Conservation (phyloP, 2,113 vertebrate genomes). For the Hyla sarda region DNA sequence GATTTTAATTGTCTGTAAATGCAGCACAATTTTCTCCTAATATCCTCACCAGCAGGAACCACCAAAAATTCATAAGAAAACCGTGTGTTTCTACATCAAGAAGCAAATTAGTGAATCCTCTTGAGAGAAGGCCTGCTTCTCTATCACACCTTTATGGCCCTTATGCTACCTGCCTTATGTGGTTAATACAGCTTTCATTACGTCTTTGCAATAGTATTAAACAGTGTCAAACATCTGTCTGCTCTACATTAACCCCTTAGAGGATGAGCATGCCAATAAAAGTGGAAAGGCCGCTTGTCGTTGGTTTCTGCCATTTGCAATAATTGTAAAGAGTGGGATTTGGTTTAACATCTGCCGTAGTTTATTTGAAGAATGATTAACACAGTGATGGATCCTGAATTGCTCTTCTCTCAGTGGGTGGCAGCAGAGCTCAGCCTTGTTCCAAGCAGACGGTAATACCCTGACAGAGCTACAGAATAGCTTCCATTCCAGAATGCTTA, state of each 20-base stretch:
- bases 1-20: conserved; percentile 69
- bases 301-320: not conserved
- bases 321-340: conserved; percentile 51
- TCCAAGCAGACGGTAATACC: not conserved
- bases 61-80: conserved; percentile 68
- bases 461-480: conserved; percentile 61
- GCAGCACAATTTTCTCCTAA: conserved; percentile 70
- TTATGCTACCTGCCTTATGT: conserved; percentile 62
- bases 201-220: conserved; percentile 66
- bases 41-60: conserved; percentile 67
- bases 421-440: conserved; percentile 51
- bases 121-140: conserved; percentile 60
- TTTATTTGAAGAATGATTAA: conserved; percentile 62
- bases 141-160: conserved; percentile 49
- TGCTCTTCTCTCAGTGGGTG: conserved; percentile 46
- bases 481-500: conserved; percentile 52
- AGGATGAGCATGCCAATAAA: not conserved
- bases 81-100: conserved; percentile 63
- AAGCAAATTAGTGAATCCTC: conserved; percentile 68
- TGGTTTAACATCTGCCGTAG: conserved; percentile 53
- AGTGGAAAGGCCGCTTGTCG: not conserved
- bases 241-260: not conserved
- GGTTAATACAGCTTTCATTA: conserved; percentile 65
- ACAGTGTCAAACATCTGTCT: conserved; percentile 63
- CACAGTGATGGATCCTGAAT: conserved; percentile 52